A percentile compares a stretch with the other conserved stretches of the same genome.
These are phyloP conservation scores for Grallaria varia DNA, from an alignment of 2,113 vertebrate species.

Conservation along the genomic window DNA sequence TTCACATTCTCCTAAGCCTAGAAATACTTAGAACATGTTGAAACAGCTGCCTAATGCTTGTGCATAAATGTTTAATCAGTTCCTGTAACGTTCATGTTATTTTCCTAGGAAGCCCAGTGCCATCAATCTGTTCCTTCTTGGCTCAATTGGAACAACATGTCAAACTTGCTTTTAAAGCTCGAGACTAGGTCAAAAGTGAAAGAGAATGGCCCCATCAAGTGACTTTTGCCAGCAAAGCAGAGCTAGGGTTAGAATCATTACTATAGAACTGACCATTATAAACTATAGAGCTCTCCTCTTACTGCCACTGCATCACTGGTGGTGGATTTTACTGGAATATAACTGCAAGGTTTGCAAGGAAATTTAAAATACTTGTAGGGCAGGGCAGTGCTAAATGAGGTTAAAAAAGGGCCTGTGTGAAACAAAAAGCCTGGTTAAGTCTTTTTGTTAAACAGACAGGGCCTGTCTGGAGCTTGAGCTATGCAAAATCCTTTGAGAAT, in stretches of 20 bases:
- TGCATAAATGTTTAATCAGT: background rate
- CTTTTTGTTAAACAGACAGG: background rate
- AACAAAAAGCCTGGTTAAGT: background rate
- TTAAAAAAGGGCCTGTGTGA: background rate
- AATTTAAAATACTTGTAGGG: background rate
- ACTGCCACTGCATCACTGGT: background rate
- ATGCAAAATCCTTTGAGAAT: background rate
- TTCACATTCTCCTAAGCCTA: background rate
- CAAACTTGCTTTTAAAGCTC: background rate
- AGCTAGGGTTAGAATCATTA: background rate
- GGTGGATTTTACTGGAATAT: background rate
- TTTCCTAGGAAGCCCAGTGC: background rate
- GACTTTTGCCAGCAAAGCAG: background rate
- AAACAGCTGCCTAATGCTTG: background rate
- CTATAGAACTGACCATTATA: background rate
- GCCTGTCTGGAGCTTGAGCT: background rate
- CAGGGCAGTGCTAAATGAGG: background rate
- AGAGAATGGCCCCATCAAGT: background rate
- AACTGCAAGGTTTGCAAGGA: background rate
- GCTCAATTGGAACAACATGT: background rate
- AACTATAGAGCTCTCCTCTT: background rate
- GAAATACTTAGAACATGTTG: background rate
- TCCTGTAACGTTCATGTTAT: fast-evolving
- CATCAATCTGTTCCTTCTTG: background rate
- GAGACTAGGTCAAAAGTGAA: background rate